These are phyloP conservation scores for Tupaia chinensis DNA, from an alignment of 2,113 vertebrate genomes.

Conservation along the genomic window DNA sequence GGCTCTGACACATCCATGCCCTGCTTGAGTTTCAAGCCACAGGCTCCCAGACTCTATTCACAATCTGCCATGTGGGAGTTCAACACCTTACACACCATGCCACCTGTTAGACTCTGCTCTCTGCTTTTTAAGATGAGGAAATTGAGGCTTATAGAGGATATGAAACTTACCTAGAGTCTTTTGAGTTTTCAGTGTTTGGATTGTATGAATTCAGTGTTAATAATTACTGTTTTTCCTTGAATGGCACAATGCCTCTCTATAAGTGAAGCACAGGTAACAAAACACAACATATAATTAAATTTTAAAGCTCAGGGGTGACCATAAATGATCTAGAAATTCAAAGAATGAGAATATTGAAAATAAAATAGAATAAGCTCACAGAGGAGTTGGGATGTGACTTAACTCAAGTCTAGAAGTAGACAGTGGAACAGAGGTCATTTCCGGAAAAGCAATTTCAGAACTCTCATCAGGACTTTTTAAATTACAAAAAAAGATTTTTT, in stretches of 20 bases:
- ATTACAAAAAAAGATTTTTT: slow-evolving; percentile 13
- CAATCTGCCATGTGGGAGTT: too few species aligned
- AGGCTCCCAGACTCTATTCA: too few species aligned
- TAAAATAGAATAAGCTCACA: neutral
- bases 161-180: neutral
- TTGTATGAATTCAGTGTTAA: neutral
- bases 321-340: slow-evolving; percentile 21
- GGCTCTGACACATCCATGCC: too few species aligned
- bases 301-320: neutral
- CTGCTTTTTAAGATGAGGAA: neutral
- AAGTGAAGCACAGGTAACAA: neutral
- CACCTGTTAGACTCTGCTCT: neutral
- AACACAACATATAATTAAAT: slow-evolving; percentile 16
- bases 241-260: neutral
- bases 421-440: neutral
- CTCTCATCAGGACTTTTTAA: slow-evolving; percentile 18
- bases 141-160: neutral
- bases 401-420: neutral
- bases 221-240: neutral
- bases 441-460: slow-evolving; percentile 45
- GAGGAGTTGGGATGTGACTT: neutral
- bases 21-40: too few species aligned
- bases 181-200: neutral
- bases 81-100: too few species aligned
- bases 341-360: slow-evolving; percentile 9